These are phyloP conservation scores for Malacosoma neustria DNA, from an alignment of 2,888 invertebrate genomes.

Conservation along the genomic window DNA sequence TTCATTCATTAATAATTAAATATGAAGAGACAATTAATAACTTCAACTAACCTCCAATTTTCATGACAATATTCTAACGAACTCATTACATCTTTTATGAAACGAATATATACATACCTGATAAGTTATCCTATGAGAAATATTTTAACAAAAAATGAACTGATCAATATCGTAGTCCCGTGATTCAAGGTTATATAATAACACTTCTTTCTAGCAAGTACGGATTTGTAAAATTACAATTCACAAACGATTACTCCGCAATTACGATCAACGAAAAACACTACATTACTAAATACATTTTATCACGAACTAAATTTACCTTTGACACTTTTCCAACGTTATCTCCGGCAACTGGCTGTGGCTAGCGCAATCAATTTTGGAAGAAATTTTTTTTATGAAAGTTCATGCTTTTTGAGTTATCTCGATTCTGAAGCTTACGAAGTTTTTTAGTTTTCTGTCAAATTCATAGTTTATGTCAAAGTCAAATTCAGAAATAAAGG, in stretches of 20 bases:
- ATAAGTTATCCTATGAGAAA: constrained; percentile 21
- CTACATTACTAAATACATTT: constrained; percentile 17
- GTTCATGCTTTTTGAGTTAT: constrained; percentile 32
- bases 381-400: constrained; percentile 32
- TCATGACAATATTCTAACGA: background rate
- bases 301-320: constrained; percentile 46
- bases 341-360: constrained; percentile 31
- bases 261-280: constrained; percentile 12
- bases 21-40: no score
- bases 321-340: constrained; percentile 56
- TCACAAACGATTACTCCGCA: constrained; percentile 16
- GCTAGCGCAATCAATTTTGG: constrained; percentile 56
- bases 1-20: no score
- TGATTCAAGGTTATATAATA: constrained; percentile 75
- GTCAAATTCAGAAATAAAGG: no score
- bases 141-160: constrained; percentile 25
- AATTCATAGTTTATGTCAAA: no score
- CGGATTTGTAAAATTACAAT: constrained; percentile 32
- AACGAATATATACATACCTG: constrained; percentile 24
- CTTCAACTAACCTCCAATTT: background rate
- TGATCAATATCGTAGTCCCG: constrained; percentile 67
- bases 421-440: background rate
- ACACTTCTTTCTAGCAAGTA: constrained; percentile 47
- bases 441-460: no score
- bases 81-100: background rate